These are phyloP conservation scores for Camponotus floridanus DNA, from an alignment of 1,140 invertebrate genomes.

Conservation along the genomic window DNA sequence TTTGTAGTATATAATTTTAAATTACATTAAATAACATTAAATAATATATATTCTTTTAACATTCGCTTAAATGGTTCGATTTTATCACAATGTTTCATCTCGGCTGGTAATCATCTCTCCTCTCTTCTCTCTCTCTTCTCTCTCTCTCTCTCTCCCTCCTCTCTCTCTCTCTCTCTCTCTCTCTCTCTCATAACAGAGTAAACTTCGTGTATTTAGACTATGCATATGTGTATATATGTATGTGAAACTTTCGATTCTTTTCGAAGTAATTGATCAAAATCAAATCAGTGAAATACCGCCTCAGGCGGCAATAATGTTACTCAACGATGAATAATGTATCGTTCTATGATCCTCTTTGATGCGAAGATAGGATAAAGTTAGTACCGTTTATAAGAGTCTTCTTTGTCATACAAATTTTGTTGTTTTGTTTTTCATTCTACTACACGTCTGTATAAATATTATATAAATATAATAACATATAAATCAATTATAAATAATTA, in stretches of 20 bases:
- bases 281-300: slow-evolving; percentile 57
- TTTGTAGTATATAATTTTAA: too few relatives aligned
- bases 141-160: too few relatives aligned
- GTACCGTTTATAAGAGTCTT: neutral
- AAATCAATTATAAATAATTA: too few relatives aligned
- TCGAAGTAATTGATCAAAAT: slow-evolving; percentile 57
- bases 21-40: too few relatives aligned
- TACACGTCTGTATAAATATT: slow-evolving; percentile 4
- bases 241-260: slow-evolving; percentile 56
- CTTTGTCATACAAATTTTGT: slow-evolving; percentile 31
- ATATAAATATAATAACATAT: too few relatives aligned
- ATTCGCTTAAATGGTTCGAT: too few relatives aligned
- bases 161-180: too few relatives aligned
- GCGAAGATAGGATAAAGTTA: slow-evolving; percentile 40
- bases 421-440: neutral
- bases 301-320: slow-evolving; percentile 56
- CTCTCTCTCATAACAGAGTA: neutral
- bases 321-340: slow-evolving; percentile 66
- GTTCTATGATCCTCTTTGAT: slow-evolving; percentile 18
- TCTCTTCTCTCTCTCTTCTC: too few relatives aligned
- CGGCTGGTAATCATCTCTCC: too few relatives aligned
- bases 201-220: neutral
- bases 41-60: too few relatives aligned
- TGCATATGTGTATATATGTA: neutral
- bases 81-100: too few relatives aligned